phyloP scores from a whole-genome alignment of 2,888 invertebrate genomes.

The Lysandra bellargus region DNA sequence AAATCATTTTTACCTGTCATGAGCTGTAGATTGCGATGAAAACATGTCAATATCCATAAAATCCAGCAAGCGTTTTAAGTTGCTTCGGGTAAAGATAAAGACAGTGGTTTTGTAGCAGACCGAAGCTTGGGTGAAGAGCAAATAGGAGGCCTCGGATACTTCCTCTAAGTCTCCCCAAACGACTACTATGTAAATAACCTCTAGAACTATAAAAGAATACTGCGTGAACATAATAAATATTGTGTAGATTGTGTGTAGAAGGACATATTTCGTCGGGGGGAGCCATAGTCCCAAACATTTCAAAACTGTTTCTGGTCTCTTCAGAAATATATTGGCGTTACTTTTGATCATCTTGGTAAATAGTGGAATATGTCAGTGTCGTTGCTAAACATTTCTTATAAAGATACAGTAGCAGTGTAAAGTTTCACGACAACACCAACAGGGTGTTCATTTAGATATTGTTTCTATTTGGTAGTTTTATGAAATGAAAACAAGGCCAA shows the following conservation, averaged over 20 bases:
- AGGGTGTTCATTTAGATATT: constrained; percentile 2
- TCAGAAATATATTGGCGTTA: constrained; percentile 53
- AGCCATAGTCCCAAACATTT: constrained; percentile 60
- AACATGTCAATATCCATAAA: constrained; percentile 57
- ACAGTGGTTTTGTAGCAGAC: constrained; percentile 63
- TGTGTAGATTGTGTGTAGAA: constrained; percentile 51
- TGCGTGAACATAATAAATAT: constrained; percentile 55
- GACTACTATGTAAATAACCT: constrained; percentile 58
- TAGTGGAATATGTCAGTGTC: neutral
- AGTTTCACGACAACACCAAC: neutral
- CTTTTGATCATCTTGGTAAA: constrained; percentile 45
- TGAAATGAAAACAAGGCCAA: neutral
- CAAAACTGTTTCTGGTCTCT: constrained; percentile 54
- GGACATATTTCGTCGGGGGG: constrained; percentile 45
- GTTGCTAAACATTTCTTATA: neutral
- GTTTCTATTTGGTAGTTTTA: neutral
- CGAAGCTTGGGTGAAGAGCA: constrained; percentile 67
- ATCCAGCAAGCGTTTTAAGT: constrained; percentile 49
- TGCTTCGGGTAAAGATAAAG: constrained; percentile 55
- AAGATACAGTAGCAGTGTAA: neutral
- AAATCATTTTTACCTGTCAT: constrained; percentile 54
- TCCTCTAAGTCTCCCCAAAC: constrained; percentile 66
- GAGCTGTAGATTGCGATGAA: constrained; percentile 48
- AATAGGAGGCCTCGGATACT: constrained; percentile 62
- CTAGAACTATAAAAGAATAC: constrained; percentile 61